These are phyloP conservation scores for Cecropterus lyciades DNA, from an alignment of 1,140 invertebrate species.

Conservation along the genomic window DNA sequence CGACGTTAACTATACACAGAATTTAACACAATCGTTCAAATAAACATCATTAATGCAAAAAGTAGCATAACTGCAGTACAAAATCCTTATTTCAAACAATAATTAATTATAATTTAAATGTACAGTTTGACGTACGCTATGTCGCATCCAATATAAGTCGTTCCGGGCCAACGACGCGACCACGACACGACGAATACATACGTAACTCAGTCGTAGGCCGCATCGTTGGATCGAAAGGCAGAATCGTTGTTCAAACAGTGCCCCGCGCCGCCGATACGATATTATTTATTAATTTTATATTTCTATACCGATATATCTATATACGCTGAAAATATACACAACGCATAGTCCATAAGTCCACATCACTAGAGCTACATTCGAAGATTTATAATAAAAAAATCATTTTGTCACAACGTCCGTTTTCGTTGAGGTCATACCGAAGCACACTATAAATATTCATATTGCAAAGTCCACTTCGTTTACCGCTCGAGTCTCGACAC, in stretches of 20 bases:
- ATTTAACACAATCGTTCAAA: constrained; percentile 5
- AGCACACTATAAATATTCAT: constrained; percentile 47
- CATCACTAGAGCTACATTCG: constrained; percentile 63
- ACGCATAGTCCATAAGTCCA: constrained; percentile 55
- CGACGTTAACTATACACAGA: constrained; percentile 1
- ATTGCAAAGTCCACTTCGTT: constrained; percentile 37
- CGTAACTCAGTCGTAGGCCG: not conserved
- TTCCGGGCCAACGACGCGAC: constrained; percentile 10
- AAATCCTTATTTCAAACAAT: constrained; percentile 26
- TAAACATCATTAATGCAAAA: constrained; percentile 1
- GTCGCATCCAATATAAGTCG: constrained; percentile 5
- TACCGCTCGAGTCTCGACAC: not conserved
- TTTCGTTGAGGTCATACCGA: constrained; percentile 49
- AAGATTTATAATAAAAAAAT: constrained; percentile 50
- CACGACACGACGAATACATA: constrained; percentile 27
- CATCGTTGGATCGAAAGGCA: not conserved
- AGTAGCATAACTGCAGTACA: constrained; percentile 10
- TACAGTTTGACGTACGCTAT: constrained; percentile 7
- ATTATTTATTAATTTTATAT: constrained; percentile 50
- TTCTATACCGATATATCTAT: constrained; percentile 66
- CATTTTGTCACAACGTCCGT: constrained; percentile 61
- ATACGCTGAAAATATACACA: constrained; percentile 65
- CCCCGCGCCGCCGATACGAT: constrained; percentile 45
- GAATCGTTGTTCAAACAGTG: constrained; percentile 38
- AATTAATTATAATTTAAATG: constrained; percentile 18